Percentiles rank a stretch among this genome's conserved stretches.
phyloP scores from a whole-genome alignment of 2,797 vertebrate genomes.

The Steatocranus sp. region DNA sequence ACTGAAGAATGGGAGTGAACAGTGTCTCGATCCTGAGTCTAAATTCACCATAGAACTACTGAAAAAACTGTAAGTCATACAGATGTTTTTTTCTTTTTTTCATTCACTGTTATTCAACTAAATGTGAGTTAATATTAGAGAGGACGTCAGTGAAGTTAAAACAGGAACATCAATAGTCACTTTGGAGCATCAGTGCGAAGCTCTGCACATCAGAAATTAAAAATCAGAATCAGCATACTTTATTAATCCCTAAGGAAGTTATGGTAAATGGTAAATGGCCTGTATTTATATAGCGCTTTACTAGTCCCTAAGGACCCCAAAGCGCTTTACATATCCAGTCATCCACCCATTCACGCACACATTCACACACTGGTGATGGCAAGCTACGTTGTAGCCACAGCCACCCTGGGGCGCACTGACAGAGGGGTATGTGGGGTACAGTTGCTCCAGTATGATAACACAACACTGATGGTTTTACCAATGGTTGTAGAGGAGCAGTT shows the following conservation, averaged over 20 bases:
- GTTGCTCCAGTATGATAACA: too few relatives aligned
- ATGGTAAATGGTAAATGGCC: too few relatives aligned
- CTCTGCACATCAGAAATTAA: background rate
- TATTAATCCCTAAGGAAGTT: background rate
- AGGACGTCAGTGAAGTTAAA: background rate
- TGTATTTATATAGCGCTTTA: too few relatives aligned
- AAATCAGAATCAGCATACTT: background rate
- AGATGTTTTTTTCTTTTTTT: fast-evolving
- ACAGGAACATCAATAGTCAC: background rate
- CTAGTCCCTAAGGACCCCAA: too few relatives aligned
- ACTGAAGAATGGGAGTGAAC: fast-evolving
- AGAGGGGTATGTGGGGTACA: too few relatives aligned
- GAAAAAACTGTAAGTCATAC: background rate
- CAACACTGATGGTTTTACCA: background rate
- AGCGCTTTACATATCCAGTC: too few relatives aligned
- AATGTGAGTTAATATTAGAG: background rate
- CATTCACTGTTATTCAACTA: fast-evolving
- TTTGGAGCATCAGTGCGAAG: background rate
- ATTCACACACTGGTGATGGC: too few relatives aligned
- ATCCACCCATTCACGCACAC: too few relatives aligned
- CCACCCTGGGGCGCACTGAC: too few relatives aligned
- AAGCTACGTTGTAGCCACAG: too few relatives aligned
- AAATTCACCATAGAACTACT: fast-evolving
- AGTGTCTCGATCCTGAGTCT: background rate
- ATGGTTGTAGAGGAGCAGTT: background rate